A percentile compares a stretch with the other conserved stretches of the same genome.
phyloP scores from a whole-genome alignment of 2,888 invertebrate species.

The Melanostoma scalare region DNA sequence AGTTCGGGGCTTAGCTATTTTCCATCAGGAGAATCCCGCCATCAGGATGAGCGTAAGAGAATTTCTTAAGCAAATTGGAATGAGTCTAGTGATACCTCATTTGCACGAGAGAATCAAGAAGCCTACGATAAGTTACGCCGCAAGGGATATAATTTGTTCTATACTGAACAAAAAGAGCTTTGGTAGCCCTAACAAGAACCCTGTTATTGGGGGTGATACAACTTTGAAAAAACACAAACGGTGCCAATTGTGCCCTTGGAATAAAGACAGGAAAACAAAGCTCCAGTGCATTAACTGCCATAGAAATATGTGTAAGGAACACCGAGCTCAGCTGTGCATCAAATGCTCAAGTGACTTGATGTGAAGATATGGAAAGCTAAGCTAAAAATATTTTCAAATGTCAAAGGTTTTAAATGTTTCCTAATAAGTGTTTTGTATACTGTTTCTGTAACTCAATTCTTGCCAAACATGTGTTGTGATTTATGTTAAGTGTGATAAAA shows the following conservation, averaged over 20 bases:
- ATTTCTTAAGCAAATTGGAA: constrained; percentile 34
- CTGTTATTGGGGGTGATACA: neutral
- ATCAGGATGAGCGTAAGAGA: neutral
- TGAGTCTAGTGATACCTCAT: constrained; percentile 13
- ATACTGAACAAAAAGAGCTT: constrained; percentile 4
- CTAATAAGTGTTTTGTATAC: no score
- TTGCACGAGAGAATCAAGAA: neutral
- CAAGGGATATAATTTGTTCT: constrained; percentile 16
- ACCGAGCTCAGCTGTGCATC: constrained; percentile 18
- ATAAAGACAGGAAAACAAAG: constrained; percentile 17
- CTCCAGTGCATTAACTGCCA: constrained; percentile 18
- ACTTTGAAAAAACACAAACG: constrained; percentile 9
- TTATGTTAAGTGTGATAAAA: constrained; percentile 26
- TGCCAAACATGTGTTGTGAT: constrained; percentile 46
- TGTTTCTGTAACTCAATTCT: no score
- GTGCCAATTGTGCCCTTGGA: constrained; percentile 35
- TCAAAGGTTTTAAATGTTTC: no score
- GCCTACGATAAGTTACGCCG: neutral
- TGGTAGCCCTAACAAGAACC: neutral
- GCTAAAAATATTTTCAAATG: no score
- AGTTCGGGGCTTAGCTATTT: constrained; percentile 7
- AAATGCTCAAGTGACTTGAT: constrained; percentile 11
- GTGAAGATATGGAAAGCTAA: neutral
- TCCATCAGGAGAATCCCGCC: neutral
- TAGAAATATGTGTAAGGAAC: constrained; percentile 23